Conservation (phyloP, 2,797 vertebrate genomes). For the Mormyrus proboscirostris region DNA sequence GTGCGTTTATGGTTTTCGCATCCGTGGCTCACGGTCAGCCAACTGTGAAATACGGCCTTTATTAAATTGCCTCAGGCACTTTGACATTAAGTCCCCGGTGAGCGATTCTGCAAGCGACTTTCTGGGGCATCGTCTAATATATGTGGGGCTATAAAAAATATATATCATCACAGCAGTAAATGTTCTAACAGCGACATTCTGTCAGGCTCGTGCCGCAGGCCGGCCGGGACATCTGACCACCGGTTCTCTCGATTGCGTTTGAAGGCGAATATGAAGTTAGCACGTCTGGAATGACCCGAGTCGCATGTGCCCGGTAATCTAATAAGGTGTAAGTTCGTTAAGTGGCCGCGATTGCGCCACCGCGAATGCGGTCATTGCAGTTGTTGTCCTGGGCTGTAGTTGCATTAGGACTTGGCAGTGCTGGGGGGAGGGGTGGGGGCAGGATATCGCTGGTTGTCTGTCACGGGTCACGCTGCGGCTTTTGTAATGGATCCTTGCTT, state of each 20-base stretch:
- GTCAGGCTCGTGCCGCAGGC: not conserved
- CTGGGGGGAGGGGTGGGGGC: slow-evolving; percentile 10
- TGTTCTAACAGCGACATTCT: not conserved
- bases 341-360: not conserved
- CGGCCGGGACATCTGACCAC: not conserved
- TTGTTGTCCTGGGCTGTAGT: not conserved
- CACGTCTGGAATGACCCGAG: not conserved
- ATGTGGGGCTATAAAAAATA: not conserved
- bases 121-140: slow-evolving; percentile 16
- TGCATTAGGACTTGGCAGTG: slow-evolving; percentile 13
- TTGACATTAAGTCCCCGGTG: slow-evolving; percentile 10
- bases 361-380: not conserved
- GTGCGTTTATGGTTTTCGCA: not conserved
- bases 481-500: not conserved
- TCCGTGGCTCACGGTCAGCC: not conserved
- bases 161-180: not conserved
- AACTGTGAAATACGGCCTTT: slow-evolving; percentile 21
- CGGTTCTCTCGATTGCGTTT: not conserved
- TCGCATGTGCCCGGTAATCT: not conserved
- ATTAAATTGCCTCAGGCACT: slow-evolving; percentile 17
- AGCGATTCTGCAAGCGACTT: slow-evolving; percentile 4
- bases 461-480: not conserved
- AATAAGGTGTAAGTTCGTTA: slow-evolving; percentile 21
- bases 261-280: not conserved
- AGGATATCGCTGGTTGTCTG: slow-evolving; percentile 10